Evolutionary conservation across 2,113 vertebrate species (phyloP).

Genomic region (Columba livia): DNA sequence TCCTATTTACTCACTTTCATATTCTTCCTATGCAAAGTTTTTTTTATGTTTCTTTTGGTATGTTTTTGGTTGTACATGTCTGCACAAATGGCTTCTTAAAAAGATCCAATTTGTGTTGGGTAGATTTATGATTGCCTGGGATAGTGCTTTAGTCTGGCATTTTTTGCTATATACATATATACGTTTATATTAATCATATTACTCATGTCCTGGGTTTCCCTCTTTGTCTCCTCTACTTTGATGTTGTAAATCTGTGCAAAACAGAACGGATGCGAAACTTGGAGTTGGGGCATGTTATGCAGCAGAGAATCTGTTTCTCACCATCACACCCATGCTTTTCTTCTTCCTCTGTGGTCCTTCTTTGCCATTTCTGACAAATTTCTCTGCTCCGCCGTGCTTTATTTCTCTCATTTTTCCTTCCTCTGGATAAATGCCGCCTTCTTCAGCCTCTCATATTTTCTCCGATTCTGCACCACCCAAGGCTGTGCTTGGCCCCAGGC

Average conservation of each 20-base stretch:
- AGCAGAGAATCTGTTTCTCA: neutral
- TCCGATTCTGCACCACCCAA: neutral
- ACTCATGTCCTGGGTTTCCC: neutral
- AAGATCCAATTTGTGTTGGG: neutral
- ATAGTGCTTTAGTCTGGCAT: neutral
- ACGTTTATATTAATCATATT: neutral
- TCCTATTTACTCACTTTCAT: neutral
- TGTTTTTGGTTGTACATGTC: neutral
- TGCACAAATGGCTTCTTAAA: neutral
- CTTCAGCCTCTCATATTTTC: neutral
- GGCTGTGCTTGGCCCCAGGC: neutral
- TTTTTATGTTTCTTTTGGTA: neutral
- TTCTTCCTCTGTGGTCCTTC: constrained; percentile 3
- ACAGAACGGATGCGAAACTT: neutral
- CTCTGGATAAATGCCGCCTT: neutral
- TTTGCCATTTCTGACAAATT: constrained; percentile 38
- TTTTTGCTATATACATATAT: neutral
- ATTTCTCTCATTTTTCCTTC: constrained; percentile 28
- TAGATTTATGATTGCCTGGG: neutral
- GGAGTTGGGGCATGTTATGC: neutral
- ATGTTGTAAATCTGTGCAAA: neutral
- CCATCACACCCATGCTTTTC: neutral
- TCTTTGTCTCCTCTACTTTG: neutral
- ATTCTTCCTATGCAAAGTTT: neutral
- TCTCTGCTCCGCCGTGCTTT: neutral